Conservation (phyloP, 1,140 invertebrate species). For the Drosophila paulistorum region DNA sequence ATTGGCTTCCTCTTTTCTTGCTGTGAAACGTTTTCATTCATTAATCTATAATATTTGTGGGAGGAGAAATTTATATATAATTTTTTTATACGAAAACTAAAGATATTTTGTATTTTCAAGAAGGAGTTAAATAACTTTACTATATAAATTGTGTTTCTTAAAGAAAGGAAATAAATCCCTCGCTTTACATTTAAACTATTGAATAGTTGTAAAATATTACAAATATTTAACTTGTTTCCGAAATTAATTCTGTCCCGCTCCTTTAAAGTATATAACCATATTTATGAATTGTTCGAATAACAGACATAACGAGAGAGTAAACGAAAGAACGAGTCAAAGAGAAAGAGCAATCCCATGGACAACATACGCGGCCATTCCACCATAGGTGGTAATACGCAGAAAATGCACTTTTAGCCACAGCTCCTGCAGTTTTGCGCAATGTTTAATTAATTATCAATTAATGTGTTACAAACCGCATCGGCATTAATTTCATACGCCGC, state of each 20-base stretch:
- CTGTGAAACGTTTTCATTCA: neutral
- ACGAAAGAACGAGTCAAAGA: neutral
- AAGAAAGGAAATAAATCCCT: no score
- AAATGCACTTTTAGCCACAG: slow-evolving; percentile 66
- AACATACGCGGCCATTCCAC: slow-evolving; percentile 22
- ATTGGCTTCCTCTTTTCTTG: neutral
- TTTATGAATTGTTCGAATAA: neutral
- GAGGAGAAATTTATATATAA: no score
- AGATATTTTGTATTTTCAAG: no score
- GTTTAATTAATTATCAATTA: slow-evolving; percentile 81
- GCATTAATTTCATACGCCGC: slow-evolving; percentile 77
- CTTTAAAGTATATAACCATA: neutral
- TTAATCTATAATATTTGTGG: no score
- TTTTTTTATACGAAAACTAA: no score
- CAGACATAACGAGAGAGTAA: neutral
- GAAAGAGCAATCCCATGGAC: slow-evolving; percentile 19
- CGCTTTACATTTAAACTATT: no score
- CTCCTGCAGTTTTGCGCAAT: slow-evolving; percentile 68
- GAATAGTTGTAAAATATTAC: no score
- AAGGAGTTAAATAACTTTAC: no score
- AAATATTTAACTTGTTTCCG: no score
- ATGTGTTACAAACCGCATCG: slow-evolving; percentile 75
- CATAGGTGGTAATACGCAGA: slow-evolving; percentile 20
- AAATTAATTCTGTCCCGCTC: neutral
- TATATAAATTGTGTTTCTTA: no score